Percentiles rank a stretch among this genome's conserved stretches.
These are phyloP conservation scores for Dichetophora obliterata DNA, from an alignment of 2,888 invertebrate species.

Conservation along the genomic window DNA sequence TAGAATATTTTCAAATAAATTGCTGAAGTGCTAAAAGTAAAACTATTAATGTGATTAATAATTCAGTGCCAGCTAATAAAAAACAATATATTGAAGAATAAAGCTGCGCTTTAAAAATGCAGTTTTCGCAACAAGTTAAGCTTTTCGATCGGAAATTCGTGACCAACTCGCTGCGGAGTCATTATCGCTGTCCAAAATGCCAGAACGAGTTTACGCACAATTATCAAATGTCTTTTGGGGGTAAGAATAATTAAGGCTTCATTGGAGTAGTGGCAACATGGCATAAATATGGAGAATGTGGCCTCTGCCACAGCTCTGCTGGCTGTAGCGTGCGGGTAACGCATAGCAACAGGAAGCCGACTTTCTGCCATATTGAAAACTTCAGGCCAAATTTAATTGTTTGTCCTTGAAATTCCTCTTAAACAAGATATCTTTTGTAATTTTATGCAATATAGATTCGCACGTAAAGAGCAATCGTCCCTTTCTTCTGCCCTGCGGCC, in stretches of 20 bases:
- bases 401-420: neutral
- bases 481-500: conserved; percentile 76
- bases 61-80: neutral
- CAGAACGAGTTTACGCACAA: conserved; percentile 51
- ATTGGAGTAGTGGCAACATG: neutral
- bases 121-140: conserved; percentile 42
- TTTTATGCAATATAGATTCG: conserved; percentile 37
- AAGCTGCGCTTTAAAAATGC: neutral
- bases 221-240: conserved; percentile 39
- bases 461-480: conserved; percentile 68
- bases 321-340: neutral
- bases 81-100: neutral
- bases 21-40: neutral
- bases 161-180: conserved; percentile 54
- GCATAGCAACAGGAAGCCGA: neutral
- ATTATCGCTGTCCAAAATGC: conserved; percentile 60
- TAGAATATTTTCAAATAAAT: neutral
- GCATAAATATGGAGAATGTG: too few species aligned
- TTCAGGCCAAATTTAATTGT: neutral
- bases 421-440: neutral
- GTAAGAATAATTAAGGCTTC: conserved; percentile 32
- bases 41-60: neutral
- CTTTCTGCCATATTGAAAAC: neutral
- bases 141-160: conserved; percentile 62
- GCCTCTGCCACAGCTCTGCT: neutral